Conservation (phyloP, 2,888 invertebrate genomes). For the Lydus trimaculatus region DNA sequence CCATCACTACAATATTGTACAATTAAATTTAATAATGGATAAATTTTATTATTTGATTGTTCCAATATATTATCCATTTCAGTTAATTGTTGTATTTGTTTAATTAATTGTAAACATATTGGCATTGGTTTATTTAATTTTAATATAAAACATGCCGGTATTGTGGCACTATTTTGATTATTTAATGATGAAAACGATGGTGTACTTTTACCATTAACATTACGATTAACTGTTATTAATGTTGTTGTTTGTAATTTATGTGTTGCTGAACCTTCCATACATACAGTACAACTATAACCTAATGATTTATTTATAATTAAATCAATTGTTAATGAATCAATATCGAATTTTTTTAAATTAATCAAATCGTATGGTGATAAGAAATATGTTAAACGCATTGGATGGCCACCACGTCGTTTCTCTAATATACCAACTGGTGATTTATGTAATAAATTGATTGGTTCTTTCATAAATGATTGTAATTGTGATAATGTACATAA, state of each 20-base stretch:
- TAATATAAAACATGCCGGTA: constrained; percentile 91
- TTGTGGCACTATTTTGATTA: constrained; percentile 83
- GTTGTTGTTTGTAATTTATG: constrained; percentile 82
- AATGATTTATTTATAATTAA: constrained; percentile 72
- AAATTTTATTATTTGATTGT: constrained; percentile 60
- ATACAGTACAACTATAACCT: constrained; percentile 88
- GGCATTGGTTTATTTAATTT: constrained; percentile 84
- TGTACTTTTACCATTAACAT: constrained; percentile 75
- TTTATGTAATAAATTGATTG: constrained; percentile 80
- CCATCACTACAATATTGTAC: constrained; percentile 80
- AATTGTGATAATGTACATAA: constrained; percentile 81
- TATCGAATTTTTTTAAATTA: constrained; percentile 75
- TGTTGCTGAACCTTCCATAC: constrained; percentile 85
- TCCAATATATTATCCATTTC: constrained; percentile 60
- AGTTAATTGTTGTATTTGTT: constrained; percentile 69
- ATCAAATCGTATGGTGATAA: constrained; percentile 92
- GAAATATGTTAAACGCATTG: constrained; percentile 94
- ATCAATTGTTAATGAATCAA: constrained; percentile 79
- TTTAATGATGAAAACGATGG: constrained; percentile 84
- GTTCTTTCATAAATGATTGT: constrained; percentile 75
- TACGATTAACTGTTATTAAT: constrained; percentile 73
- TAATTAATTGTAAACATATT: constrained; percentile 78
- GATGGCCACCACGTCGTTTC: constrained; percentile 85
- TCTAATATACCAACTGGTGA: constrained; percentile 89
- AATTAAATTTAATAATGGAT: constrained; percentile 79